Evolutionary conservation across 2,113 vertebrate genomes (phyloP), one percentile per base, ranked within the genome.

Genomic region (Perca flavescens): DNA sequence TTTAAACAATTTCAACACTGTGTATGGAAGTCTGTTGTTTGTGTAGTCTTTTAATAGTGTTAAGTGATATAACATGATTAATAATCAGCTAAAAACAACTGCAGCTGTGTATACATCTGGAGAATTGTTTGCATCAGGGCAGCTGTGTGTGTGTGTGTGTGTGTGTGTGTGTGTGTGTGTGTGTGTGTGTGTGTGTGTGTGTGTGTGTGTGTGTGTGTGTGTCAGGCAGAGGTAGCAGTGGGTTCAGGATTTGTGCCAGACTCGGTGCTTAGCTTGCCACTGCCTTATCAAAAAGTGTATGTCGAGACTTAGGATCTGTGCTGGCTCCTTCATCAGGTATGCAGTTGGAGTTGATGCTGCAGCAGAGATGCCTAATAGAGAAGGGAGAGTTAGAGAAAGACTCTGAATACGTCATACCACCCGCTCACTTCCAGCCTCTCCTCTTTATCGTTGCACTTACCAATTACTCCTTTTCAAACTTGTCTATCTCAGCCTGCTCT

Each of bases 241-340:
- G 40, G 66, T 31, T 84, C 74, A 83, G 77, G 77, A 85, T 50
- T 52, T 57, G 54, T 89, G 83, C 88, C 90, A 93, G 80, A 86
- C 81, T 87, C 60, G 34, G 72, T 15, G 40, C 84, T 88, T 82
- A 80, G 79, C 79, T 65, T 91, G 91, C 79, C 78, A 67, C 62
- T 74, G 83, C 31, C 36, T 84, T 75, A 79, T 79, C 71, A 78
- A 72, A 77, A 65, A 68, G 57, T 62, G 68, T 52, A 52, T 80
- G 71, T 68, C 54, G 89, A 81, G 76, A 81, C 47, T 80, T 58
- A 61, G 86, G 87, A 82, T 66, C 83, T 77, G 57, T 82, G 47
- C 80, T 66, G 47, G 72, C 85, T 87, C 79, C 82, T 86, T 93
- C 89, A 92, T 94, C 87, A 90, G 83, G 92, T 88, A 92, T 94